Evolutionary conservation across 2,797 vertebrate genomes (phyloP).

Genomic region (Todus mexicanus): DNA sequence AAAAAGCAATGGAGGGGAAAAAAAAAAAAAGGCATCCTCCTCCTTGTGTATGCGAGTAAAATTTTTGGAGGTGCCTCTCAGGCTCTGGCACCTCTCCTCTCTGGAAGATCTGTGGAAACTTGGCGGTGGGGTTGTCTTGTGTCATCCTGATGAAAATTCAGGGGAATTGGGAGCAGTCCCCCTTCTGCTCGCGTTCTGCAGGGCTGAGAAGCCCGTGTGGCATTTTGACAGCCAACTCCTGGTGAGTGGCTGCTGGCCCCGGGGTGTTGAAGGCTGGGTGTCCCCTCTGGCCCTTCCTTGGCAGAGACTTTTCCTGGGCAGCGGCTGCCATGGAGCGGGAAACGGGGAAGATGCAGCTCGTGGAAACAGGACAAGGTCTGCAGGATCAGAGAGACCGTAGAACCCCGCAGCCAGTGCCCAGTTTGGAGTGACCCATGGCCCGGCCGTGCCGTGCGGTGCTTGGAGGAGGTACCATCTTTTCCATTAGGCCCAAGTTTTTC

Average conservation of each 20-base stretch:
- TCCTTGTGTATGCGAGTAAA: background rate
- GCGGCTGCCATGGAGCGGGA: background rate
- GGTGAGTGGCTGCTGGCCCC: background rate
- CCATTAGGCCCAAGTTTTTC: background rate
- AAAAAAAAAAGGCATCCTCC: background rate
- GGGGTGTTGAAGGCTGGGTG: fast-evolving
- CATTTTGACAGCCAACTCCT: background rate
- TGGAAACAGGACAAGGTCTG: background rate
- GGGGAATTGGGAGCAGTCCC: background rate
- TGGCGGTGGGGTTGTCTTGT: slow-evolving; percentile 23
- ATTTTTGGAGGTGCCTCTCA: background rate
- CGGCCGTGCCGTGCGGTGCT: fast-evolving
- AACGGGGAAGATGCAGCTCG: fast-evolving
- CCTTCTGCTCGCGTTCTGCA: background rate
- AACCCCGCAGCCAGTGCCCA: background rate
- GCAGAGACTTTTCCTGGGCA: background rate
- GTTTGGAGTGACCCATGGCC: background rate
- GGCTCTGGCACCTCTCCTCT: background rate
- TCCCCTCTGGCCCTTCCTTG: background rate
- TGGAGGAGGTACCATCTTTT: background rate
- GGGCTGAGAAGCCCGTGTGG: background rate
- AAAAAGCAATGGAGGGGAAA: background rate
- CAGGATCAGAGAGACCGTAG: background rate
- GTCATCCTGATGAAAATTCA: slow-evolving; percentile 26
- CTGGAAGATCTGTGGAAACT: background rate